Evolutionary conservation across 2,888 invertebrate species (phyloP).

Genomic region (Crioceris asparagi): DNA sequence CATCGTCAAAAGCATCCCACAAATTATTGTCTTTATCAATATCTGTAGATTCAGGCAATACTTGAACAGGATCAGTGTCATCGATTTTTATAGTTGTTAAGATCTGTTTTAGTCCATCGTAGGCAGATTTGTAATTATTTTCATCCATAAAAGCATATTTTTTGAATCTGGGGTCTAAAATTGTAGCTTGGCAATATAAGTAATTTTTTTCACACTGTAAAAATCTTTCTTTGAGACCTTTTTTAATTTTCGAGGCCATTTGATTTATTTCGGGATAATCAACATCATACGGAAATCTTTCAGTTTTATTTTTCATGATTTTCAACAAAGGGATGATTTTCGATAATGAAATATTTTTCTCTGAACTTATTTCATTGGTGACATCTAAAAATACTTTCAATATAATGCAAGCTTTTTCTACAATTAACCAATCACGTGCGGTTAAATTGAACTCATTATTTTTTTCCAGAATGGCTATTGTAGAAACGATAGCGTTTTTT

Average conservation of each 20-base stretch:
- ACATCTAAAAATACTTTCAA: not conserved
- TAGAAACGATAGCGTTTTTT: not conserved
- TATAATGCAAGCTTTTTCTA: not conserved
- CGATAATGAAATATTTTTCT: not conserved
- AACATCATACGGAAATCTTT: too few species aligned
- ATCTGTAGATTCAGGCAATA: slow-evolving; percentile 5
- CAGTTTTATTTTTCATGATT: not conserved
- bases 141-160: slow-evolving; percentile 11
- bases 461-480: not conserved
- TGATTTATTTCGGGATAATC: slow-evolving; percentile 11
- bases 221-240: slow-evolving; percentile 9
- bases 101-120: slow-evolving; percentile 10
- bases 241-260: slow-evolving; percentile 10
- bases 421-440: not conserved
- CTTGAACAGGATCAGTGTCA: too few species aligned
- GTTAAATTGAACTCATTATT: not conserved
- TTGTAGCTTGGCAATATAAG: slow-evolving; percentile 12
- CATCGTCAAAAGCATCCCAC: slow-evolving; percentile 13
- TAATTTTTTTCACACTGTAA: slow-evolving; percentile 8
- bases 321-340: not conserved
- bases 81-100: too few species aligned
- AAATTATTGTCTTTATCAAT: slow-evolving; percentile 7
- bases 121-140: slow-evolving; percentile 6
- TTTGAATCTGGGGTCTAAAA: slow-evolving; percentile 14
- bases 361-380: not conserved